Evolutionary conservation across 1,140 invertebrate species (phyloP), one percentile per base, ranked within the genome.

Genomic region (Hyles vespertilio): DNA sequence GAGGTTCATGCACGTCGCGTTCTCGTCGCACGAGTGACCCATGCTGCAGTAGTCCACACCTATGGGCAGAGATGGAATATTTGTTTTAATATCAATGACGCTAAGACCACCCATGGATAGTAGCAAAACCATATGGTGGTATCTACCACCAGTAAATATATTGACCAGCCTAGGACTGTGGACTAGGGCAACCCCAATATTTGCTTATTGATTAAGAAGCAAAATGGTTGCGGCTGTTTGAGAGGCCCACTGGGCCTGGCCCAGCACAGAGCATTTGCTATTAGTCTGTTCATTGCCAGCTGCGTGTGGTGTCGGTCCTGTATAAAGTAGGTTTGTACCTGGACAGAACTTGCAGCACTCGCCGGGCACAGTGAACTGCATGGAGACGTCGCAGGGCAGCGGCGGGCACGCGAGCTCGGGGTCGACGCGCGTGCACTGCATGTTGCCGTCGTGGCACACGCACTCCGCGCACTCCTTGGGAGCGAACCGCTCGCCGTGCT

Each of bases 341-440:
- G 93, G 94, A 88, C 96, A 98, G 79, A 96, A 95, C 84, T 96
- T 96, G 90, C 96, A 98, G 87, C 96, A 98, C 81, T 97, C 94
- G 53, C 94, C 95, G 32, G 94, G 93, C 45, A 96, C 94, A 67
- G 92, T 92, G 70, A 97, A 93, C 84, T 96, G 94, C 74, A 96
- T 92, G 45, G 92, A 91, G 32, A 91, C 86, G 53, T 94, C 93
- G 91, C 96, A 98, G n/a, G 93, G 91, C 58, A 98, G 90, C 64
- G 91, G 89, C 32, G 96, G 96, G 90, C 96, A 98, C 55, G 91
- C 92, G 6, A 90, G 93, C 65, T 94, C 91, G 3, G 94, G 94
- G 74, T 96, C 92, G 51, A 94, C 92, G 63, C 92, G 91, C 44
- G 92, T 89, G 85, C 96, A 97, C 67, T 93, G 91, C 92, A 96